Evolutionary conservation across 2,113 vertebrate genomes (phyloP).

Genomic region (Chrysemys picta): DNA sequence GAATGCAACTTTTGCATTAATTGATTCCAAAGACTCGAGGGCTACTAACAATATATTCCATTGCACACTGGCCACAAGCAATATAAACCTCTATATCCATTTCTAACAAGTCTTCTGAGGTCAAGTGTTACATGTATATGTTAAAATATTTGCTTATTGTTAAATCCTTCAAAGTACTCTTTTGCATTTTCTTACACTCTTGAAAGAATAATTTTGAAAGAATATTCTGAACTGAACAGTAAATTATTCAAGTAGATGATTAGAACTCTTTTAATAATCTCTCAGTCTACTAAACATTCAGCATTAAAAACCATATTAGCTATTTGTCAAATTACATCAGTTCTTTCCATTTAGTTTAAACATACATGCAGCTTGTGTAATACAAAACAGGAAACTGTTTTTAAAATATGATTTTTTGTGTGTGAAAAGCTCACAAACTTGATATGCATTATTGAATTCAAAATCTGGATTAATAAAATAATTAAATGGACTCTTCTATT

Average conservation of each 20-base stretch:
- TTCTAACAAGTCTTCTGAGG: not conserved
- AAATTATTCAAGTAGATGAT: not conserved
- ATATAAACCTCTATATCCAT: not conserved
- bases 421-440: conserved; percentile 30
- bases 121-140: not conserved
- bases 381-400: not conserved
- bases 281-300: not conserved
- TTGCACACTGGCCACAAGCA: not conserved
- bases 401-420: conserved; percentile 1
- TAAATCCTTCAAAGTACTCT: not conserved
- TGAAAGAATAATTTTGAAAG: not conserved
- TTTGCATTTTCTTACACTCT: not conserved
- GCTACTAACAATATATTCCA: not conserved
- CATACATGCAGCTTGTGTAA: not conserved
- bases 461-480: conserved; percentile 41
- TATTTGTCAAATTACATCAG: not conserved
- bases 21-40: not conserved
- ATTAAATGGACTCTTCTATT: conserved; percentile 22
- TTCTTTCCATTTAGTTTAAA: not conserved
- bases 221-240: not conserved
- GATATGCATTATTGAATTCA: conserved; percentile 41
- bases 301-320: not conserved
- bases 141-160: not conserved
- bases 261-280: not conserved
- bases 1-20: not conserved